Evolutionary conservation across 1,140 invertebrate genomes (phyloP).

Genomic region (Acromyrmex charruanus): DNA sequence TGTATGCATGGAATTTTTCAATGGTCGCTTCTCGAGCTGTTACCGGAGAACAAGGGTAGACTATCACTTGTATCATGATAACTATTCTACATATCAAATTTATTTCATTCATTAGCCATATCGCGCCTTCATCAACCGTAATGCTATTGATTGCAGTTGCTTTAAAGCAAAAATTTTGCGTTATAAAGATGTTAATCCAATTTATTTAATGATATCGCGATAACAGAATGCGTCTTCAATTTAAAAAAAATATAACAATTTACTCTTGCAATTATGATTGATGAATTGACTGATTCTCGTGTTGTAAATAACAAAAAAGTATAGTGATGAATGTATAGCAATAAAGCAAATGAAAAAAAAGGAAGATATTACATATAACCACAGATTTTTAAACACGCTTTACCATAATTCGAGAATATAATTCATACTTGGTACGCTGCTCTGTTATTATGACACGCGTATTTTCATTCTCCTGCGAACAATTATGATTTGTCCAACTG

Average conservation of each 20-base stretch:
- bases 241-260: slow-evolving; percentile 35
- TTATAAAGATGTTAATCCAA: slow-evolving; percentile 7
- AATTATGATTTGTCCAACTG: slow-evolving; percentile 52
- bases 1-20: slow-evolving; percentile 76
- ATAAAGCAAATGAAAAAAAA: background rate
- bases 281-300: background rate
- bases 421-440: background rate
- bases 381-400: slow-evolving; percentile 4
- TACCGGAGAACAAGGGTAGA: slow-evolving; percentile 19
- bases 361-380: background rate
- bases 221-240: slow-evolving; percentile 26
- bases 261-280: slow-evolving; percentile 1
- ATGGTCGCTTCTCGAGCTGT: slow-evolving; percentile 53
- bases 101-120: slow-evolving; percentile 36
- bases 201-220: background rate
- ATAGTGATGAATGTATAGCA: too few species aligned
- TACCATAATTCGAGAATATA: slow-evolving; percentile 6
- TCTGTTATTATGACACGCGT: slow-evolving; percentile 25
- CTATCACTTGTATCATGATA: background rate
- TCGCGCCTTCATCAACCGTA: background rate
- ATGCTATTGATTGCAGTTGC: background rate
- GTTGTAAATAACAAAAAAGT: background rate
- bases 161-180: slow-evolving; percentile 23
- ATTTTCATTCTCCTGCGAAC: slow-evolving; percentile 44
- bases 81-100: slow-evolving; percentile 27